Evolutionary conservation across 2,888 invertebrate genomes (phyloP), one percentile per base, ranked within the genome.

Genomic region (Limulus polyphemus): DNA sequence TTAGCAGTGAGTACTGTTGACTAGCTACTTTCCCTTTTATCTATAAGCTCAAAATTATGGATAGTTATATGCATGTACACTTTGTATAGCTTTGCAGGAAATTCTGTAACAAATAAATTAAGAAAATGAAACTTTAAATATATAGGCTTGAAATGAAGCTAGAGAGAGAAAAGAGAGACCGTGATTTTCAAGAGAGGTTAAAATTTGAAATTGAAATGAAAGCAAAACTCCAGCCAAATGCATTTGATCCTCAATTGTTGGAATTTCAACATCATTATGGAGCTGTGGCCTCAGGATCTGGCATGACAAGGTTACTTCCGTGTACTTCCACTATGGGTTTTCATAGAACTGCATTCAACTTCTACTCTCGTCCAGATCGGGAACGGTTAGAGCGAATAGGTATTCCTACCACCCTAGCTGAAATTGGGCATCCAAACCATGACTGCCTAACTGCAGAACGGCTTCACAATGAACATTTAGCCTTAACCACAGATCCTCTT

Each of bases 401-500:
- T 57, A 73, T 73, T 57, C 71, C 72, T n/a, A 70, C 70, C n/a
- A 70, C 71, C 13, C 65, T 71, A 56, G 68, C 68, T 14, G 68
- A 67, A 32, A 69, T 68, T 58, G 61, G 71, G 61, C 63, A 65
- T 49, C 68, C 67, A 32, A 54, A 58, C 48, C 32, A 5, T 32
- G 32, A 32, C 11, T 11, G 11, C 10, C 2, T 16, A 56, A 11
- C 46, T 11, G 32, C 47, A 10, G 74, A 74, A 59, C 67, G 74
- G 47, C 67, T 74, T 49, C 72, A 74, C 71, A 84, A 88, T 71
- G 89, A 90, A 77, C 80, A 90, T 71, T 79, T 88, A 69, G 88
- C 88, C 64, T 80, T 88, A 72, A 87, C 88, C 69, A 64, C 14
- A 17, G 56, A 93, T 79, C 92, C 92, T 67, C 89, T 93, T 88